Base-by-base conservation (phyloP, 2,888 invertebrate genomes). In the Exephanes ischioxanthus region DNA sequence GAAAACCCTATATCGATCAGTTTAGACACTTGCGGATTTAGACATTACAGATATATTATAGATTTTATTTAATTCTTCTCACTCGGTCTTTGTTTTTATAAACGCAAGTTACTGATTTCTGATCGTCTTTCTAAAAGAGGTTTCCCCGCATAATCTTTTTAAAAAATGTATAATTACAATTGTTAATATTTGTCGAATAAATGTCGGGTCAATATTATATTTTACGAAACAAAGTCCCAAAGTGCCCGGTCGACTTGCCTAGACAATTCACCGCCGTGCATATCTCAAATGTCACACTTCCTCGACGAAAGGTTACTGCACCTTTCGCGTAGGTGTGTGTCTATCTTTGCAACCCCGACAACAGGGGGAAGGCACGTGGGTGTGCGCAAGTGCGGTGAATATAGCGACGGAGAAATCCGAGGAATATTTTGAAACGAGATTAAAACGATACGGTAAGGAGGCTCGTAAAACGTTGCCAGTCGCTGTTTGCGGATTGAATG, bases 201-300 rank as follows among this genome's bases (percentile, higher is more conserved):
- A 55, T 55, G 58, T 72, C 67, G 16, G 16, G 3, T 63, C 30
- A 9, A 51, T 45, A 63, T 33, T 37, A 51, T 55, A 53, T 19
- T 51, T 63, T 53, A 48, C 48, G 45, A 5, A 14, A 19, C 22
- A 66, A 72, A 48, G 33, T 61, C 58, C 22, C 22, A 30, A 45
- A 83, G 67, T 68, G 41, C 53, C 53, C 33, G 67, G n/a, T 16
- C 55, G 81, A 26, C 9, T 58, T 51, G 81, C 78, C 75, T 58
- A 72, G 83, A 78, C 77, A 70, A 77, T 68, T 33, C 11, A 26
- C 55, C 22, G 22, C 9, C 61, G 71, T 61, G 58, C 26, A 75
- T 71, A 85, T 82, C 80, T 71, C 83, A 85, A 85, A 85, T 85
- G 85, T 83, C 58, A 58, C 85, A 83, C 85, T 85, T 85, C 85